These are phyloP conservation scores for Junonia oenone DNA, from an alignment of 2,888 invertebrate species.

Conservation along the genomic window DNA sequence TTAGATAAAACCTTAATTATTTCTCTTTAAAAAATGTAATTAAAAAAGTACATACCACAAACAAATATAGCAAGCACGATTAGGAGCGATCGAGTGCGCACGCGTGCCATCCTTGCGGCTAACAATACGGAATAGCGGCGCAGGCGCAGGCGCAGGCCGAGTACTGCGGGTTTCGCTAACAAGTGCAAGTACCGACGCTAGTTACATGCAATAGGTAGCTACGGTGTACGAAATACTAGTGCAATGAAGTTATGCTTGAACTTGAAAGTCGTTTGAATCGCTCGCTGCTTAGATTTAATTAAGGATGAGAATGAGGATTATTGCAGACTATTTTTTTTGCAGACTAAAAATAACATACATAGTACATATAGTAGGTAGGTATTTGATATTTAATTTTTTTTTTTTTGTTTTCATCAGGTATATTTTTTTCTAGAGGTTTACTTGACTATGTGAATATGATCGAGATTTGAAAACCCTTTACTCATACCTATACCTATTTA, in stretches of 20 bases:
- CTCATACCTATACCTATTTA: no score
- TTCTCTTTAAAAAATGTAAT: no score
- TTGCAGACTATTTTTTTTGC: no score
- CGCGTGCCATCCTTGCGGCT: conserved; percentile 45
- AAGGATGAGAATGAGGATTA: no score
- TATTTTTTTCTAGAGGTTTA: no score
- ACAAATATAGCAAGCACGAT: conserved; percentile 31
- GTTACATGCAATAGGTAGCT: neutral
- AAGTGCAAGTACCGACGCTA: neutral
- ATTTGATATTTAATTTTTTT: no score
- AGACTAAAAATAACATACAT: no score
- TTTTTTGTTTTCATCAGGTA: no score
- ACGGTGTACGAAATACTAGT: neutral
- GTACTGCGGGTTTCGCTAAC: conserved; percentile 7
- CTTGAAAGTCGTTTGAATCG: neutral
- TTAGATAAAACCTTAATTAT: no score
- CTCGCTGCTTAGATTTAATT: neutral
- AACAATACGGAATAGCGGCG: conserved; percentile 25
- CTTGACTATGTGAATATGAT: no score
- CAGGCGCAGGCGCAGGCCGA: neutral
- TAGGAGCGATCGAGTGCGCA: conserved; percentile 22
- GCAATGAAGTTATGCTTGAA: neutral
- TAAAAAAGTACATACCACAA: conserved; percentile 34
- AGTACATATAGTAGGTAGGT: no score
- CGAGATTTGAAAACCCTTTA: no score